Evolutionary conservation across 2,888 invertebrate genomes (phyloP).

Genomic region (Bellardia bayeri): DNA sequence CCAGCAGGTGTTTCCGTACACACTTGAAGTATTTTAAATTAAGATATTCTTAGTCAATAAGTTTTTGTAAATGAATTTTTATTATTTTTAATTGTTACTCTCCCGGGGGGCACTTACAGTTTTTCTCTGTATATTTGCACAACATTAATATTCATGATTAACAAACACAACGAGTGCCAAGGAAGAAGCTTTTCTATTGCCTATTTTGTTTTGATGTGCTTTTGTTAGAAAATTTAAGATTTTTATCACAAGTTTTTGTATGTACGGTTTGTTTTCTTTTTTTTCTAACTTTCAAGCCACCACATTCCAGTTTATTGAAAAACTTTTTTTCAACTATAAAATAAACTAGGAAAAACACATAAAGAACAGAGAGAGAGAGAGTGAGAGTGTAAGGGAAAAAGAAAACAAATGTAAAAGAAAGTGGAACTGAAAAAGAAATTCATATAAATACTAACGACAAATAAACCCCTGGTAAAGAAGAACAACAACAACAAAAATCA

Average conservation of each 20-base stretch:
- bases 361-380: background rate
- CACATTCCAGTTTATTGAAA: conserved; percentile 70
- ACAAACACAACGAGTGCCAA: conserved; percentile 9
- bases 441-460: conserved; percentile 18
- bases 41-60: conserved; percentile 42
- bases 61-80: conserved; percentile 57
- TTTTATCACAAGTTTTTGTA: conserved; percentile 42
- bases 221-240: conserved; percentile 54
- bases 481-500: background rate
- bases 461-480: conserved; percentile 47
- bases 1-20: conserved; percentile 16
- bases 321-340: conserved; percentile 56
- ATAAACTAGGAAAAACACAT: conserved; percentile 20
- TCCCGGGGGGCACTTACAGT: conserved; percentile 30
- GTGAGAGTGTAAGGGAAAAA: background rate
- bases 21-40: conserved; percentile 7
- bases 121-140: conserved; percentile 39
- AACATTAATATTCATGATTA: conserved; percentile 69
- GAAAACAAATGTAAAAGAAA: background rate
- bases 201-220: conserved; percentile 36
- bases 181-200: conserved; percentile 26
- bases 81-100: conserved; percentile 61
- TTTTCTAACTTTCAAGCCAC: conserved; percentile 40
- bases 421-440: background rate
- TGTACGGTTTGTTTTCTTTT: background rate